These are phyloP conservation scores for Ornithorhynchus anatinus DNA, from an alignment of 2,113 vertebrate genomes.

Conservation along the genomic window DNA sequence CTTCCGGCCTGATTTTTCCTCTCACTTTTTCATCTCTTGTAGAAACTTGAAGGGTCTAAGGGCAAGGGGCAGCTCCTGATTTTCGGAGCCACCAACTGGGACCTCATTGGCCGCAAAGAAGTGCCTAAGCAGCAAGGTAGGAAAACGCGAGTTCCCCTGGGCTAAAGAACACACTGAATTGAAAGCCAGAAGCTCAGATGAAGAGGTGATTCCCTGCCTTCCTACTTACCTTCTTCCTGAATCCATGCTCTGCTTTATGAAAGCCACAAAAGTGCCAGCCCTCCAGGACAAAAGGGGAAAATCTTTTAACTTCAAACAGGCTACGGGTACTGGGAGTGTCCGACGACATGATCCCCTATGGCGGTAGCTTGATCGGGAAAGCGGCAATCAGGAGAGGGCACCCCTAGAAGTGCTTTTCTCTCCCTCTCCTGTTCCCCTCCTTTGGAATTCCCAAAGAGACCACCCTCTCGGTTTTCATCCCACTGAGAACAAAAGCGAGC, in stretches of 20 bases:
- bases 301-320: too few species aligned
- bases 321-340: too few species aligned
- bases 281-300: too few species aligned
- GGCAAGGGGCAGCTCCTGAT: slow-evolving; percentile 90
- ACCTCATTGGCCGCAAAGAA: slow-evolving; percentile 95
- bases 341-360: too few species aligned
- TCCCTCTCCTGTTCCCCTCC: background rate
- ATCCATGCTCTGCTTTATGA: too few species aligned
- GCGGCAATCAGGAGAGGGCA: too few species aligned
- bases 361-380: background rate
- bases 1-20: slow-evolving; percentile 7
- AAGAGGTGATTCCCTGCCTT: too few species aligned
- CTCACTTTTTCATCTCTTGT: slow-evolving; percentile 19
- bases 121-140: slow-evolving; percentile 95
- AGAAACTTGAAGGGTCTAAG: slow-evolving; percentile 94
- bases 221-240: too few species aligned
- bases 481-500: background rate
- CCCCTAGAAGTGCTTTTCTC: background rate
- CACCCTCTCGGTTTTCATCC: background rate
- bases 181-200: too few species aligned
- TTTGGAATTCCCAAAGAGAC: background rate
- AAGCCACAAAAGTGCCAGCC: too few species aligned
- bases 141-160: too few species aligned
- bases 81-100: slow-evolving; percentile 97
- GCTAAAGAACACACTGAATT: too few species aligned